phyloP scores from a whole-genome alignment of 2,797 vertebrate genomes.

The Gallinago nigripennis region DNA sequence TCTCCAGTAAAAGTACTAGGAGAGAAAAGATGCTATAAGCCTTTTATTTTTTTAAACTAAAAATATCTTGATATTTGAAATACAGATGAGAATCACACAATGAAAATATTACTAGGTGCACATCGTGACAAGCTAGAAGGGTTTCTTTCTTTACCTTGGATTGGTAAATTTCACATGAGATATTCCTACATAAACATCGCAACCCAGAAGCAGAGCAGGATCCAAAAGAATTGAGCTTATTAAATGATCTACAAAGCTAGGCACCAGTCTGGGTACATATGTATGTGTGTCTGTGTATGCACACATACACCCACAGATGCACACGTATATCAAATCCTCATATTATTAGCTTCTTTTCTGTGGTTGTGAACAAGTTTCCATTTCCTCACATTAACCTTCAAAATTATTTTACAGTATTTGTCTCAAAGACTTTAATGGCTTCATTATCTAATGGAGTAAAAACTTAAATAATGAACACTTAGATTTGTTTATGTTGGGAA shows the following conservation, averaged over 20 bases:
- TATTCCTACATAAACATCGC: background rate
- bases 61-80: background rate
- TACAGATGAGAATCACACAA: background rate
- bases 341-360: background rate
- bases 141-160: background rate
- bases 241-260: background rate
- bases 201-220: background rate
- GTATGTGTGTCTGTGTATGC: background rate
- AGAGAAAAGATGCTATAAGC: background rate
- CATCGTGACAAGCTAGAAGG: background rate
- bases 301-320: background rate
- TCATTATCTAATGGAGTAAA: background rate
- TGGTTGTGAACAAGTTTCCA: background rate
- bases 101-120: background rate
- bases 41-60: background rate
- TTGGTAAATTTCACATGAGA: background rate
- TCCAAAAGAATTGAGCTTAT: background rate
- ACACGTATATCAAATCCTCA: background rate
- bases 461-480: background rate
- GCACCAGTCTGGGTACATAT: background rate
- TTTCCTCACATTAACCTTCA: background rate
- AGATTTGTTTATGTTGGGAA: background rate
- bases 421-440: background rate
- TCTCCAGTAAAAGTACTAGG: background rate
- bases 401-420: background rate